Base-by-base conservation (phyloP, 2,888 invertebrate genomes). In the Lutraria lutraria region DNA sequence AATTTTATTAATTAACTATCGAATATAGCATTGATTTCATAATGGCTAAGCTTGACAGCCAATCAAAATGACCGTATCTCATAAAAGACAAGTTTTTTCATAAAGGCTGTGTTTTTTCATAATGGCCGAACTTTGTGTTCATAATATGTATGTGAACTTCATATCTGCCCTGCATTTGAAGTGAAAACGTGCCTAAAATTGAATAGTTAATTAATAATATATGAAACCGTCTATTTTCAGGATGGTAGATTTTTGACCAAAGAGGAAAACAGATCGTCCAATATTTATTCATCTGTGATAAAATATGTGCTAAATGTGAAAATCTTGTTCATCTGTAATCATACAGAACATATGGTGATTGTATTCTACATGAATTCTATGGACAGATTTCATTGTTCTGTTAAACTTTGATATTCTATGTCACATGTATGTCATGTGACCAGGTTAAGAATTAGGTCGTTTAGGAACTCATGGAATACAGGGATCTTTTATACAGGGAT, bases 221-320 rank as follows among this genome's bases (percentile, higher is more conserved):
- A n/a, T n/a, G n/a, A n/a, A n/a, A n/a, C n/a, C n/a, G n/a, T 68
- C 3, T 68, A 25, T 4, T 68, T 68, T 8, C 63, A 68, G 63
- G 63, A 68, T 68, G 63, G 63, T 68, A 68, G 63, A 25, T 13
- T 12, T 60, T 21, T 19, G 60, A 21, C 21, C 19, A 25, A n/a
- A 68, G 12, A 68, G 0, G 25, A 68, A 68, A 10, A 68, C 63
- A 68, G 25, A 68, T 68, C 25, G 25, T 8, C 63, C 63, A 12
- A 68, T 25, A 68, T 68, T 25, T 68, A n/a, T 68, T 12, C 25
- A 68, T n/a, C 63, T 68, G 63, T 68, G 63, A 68, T 68, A 68
- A 68, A 25, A 68, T 25, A 68, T 68, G 63, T 68, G 63, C 63
- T 68, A 68, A 25, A 10, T 68, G 12, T n/a, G 25, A 10, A 25